Evolutionary conservation across 2,113 vertebrate species (phyloP).

Genomic region (Myxocyprinus asiaticus): DNA sequence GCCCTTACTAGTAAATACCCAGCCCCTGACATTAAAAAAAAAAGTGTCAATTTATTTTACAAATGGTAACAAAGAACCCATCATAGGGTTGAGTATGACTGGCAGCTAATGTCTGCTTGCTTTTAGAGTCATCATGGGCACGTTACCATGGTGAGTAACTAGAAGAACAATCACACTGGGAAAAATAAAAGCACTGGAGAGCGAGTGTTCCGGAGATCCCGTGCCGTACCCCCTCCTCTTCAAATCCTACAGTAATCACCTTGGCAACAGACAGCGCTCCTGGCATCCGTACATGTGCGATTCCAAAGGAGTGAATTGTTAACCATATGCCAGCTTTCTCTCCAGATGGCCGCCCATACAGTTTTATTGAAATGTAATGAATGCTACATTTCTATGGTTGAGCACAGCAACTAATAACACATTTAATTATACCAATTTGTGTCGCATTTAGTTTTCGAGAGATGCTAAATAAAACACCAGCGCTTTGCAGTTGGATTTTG

Average conservation of each 20-base stretch:
- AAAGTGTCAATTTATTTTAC: no score
- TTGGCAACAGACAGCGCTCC: constrained; percentile 39
- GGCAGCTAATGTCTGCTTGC: constrained; percentile 11
- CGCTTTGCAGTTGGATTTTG: not conserved
- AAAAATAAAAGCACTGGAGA: constrained; percentile 9
- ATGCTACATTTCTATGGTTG: constrained; percentile 33
- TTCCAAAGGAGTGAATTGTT: constrained; percentile 4
- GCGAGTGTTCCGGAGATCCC: constrained; percentile 20
- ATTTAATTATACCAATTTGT: constrained; percentile 31
- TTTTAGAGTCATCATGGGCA: constrained; percentile 4
- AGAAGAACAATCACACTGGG: constrained; percentile 23
- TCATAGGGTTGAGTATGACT: not conserved
- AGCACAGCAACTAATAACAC: constrained; percentile 16
- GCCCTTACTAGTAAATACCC: not conserved
- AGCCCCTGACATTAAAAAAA: not conserved
- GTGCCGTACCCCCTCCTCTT: constrained; percentile 4
- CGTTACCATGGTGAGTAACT: constrained; percentile 41
- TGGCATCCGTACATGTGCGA: constrained; percentile 18
- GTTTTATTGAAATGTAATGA: constrained; percentile 40
- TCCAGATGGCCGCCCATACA: constrained; percentile 37
- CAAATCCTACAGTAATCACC: constrained; percentile 23
- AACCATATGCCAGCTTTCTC: constrained; percentile 37
- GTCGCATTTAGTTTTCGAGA: not conserved
- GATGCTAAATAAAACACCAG: not conserved
- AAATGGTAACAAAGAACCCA: not conserved